Conservation (phyloP, 2,113 vertebrate genomes). For the Motacilla alba region DNA sequence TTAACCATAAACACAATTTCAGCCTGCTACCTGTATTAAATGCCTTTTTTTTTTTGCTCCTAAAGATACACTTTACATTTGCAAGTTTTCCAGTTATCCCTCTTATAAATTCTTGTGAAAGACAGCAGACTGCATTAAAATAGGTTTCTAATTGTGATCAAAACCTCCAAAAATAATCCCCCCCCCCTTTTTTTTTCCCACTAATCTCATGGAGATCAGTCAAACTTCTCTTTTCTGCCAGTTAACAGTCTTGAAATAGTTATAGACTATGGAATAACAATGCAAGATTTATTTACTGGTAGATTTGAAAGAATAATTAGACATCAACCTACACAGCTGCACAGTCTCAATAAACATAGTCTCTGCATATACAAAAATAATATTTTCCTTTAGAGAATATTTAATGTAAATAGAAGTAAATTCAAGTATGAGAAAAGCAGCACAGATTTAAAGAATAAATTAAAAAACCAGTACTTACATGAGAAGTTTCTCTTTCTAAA, state of each 20-base stretch:
- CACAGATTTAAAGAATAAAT: background rate
- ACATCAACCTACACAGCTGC: conserved; percentile 5
- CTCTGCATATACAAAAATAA: background rate
- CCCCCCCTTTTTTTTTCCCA: background rate
- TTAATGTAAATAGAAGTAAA: conserved; percentile 31
- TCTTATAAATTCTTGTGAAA: background rate
- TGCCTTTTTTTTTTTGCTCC: background rate
- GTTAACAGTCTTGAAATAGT: background rate
- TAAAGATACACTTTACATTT: background rate
- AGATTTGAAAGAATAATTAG: conserved; percentile 20
- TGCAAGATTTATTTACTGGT: background rate
- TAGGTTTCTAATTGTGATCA: background rate
- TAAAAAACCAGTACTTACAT: conserved; percentile 46
- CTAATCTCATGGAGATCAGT: background rate
- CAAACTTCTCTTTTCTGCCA: background rate
- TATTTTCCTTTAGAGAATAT: conserved; percentile 12
- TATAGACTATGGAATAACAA: background rate
- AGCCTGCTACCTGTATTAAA: background rate
- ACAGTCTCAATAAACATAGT: background rate
- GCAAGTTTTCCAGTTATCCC: background rate
- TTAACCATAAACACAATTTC: background rate
- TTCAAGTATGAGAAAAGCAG: background rate
- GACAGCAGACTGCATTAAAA: background rate
- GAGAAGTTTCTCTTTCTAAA: background rate
- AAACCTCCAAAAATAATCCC: background rate